Evolutionary conservation across 2,797 vertebrate genomes (phyloP).

Genomic region (Pangasius djambal): DNA sequence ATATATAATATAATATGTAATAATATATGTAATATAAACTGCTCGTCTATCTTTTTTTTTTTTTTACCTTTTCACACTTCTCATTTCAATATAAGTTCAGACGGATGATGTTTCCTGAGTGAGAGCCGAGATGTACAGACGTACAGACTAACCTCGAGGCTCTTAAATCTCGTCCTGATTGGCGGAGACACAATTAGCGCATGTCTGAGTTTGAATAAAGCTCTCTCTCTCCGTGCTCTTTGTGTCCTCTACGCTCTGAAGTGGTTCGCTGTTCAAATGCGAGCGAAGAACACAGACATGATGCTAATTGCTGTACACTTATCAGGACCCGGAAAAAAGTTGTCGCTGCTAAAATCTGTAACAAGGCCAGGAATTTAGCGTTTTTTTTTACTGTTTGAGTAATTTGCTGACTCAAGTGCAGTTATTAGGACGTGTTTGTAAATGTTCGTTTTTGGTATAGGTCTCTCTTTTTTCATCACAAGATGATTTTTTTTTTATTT

Average conservation of each 20-base stretch:
- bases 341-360: background rate
- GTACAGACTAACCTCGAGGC: slow-evolving; percentile 11
- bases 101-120: background rate
- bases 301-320: slow-evolving; percentile 32
- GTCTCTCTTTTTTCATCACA: background rate
- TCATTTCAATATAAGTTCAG: background rate
- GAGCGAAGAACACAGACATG: slow-evolving; percentile 23
- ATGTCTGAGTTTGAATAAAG: slow-evolving; percentile 25
- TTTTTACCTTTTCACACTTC: background rate
- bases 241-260: slow-evolving; percentile 17
- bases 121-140: background rate
- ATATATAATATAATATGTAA: no score
- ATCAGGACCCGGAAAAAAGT: background rate
- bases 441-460: background rate
- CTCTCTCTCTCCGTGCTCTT: slow-evolving; percentile 11
- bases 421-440: background rate
- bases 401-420: background rate
- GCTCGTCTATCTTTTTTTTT: background rate
- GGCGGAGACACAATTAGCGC: slow-evolving; percentile 22
- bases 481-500: background rate
- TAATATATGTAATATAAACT: no score
- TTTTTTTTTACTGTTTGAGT: background rate
- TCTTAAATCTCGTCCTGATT: slow-evolving; percentile 11
- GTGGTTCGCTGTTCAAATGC: slow-evolving; percentile 27
- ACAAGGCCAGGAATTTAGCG: background rate